Evolutionary conservation across 2,113 vertebrate species (phyloP).

Genomic region (Gallinago jamesoni): DNA sequence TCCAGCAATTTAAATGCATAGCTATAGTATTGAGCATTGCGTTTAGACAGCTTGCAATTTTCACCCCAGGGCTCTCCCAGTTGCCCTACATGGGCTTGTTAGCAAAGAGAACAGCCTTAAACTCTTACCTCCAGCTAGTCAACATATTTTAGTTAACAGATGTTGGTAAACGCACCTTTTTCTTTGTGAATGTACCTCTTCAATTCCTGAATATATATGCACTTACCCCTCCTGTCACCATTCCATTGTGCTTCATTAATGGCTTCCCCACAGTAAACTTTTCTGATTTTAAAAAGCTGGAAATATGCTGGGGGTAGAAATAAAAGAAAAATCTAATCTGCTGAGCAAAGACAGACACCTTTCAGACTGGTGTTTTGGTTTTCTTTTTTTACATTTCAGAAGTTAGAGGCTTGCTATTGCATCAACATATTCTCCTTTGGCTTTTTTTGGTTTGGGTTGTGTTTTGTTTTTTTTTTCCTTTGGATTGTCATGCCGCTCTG

Average conservation of each 20-base stretch:
- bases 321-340: neutral
- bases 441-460: neutral
- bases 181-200: neutral
- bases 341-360: neutral
- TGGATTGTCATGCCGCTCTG: neutral
- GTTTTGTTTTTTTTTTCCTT: neutral
- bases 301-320: neutral
- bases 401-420: neutral
- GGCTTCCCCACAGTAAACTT: neutral
- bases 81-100: neutral
- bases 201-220: neutral
- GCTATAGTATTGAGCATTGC: neutral
- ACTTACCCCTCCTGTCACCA: neutral
- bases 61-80: neutral
- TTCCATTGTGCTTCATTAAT: neutral
- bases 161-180: neutral
- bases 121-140: neutral
- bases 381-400: neutral
- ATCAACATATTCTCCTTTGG: neutral
- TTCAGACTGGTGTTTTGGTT: neutral
- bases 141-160: neutral
- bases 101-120: neutral
- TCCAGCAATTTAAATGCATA: neutral
- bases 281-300: neutral
- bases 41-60: neutral